Conservation (phyloP, 1,140 invertebrate genomes). For the Ips typographus region DNA sequence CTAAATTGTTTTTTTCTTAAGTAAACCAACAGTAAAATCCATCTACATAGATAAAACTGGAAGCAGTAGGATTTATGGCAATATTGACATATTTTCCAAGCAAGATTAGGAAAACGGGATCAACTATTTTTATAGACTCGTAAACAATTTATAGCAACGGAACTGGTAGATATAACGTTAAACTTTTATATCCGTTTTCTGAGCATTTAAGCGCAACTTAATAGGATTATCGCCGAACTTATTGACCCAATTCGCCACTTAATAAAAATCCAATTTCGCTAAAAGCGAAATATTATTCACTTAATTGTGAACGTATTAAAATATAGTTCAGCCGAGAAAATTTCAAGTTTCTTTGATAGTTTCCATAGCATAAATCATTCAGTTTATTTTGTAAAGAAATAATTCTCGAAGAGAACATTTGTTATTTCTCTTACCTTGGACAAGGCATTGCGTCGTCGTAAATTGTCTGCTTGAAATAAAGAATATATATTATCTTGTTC, state of each 20-base stretch:
- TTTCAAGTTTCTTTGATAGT: too few species aligned
- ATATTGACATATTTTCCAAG: neutral
- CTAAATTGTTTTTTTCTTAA: too few species aligned
- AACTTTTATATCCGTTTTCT: constrained; percentile 18
- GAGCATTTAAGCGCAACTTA: neutral
- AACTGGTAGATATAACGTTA: constrained; percentile 16
- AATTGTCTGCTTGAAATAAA: constrained; percentile 1
- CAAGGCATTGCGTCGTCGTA: neutral
- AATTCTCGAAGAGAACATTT: neutral
- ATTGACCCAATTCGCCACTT: constrained; percentile 12
- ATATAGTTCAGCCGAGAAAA: too few species aligned
- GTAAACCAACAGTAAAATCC: too few species aligned
- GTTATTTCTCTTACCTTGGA: constrained; percentile 1
- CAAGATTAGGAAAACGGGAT: constrained; percentile 12
- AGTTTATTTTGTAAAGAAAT: neutral
- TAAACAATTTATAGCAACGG: constrained; percentile 18
- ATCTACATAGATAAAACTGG: neutral
- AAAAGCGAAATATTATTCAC: constrained; percentile 12
- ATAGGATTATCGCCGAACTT: constrained; percentile 13
- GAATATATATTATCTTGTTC: constrained; percentile 20
- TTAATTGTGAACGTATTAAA: neutral
- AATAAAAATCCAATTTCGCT: constrained; percentile 18
- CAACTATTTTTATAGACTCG: constrained; percentile 7
- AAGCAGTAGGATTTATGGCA: neutral
- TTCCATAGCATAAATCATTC: too few species aligned